Evolutionary conservation across 2,797 vertebrate genomes (phyloP), one percentile per base, ranked within the genome.

Genomic region (Amazonetta brasiliensis): DNA sequence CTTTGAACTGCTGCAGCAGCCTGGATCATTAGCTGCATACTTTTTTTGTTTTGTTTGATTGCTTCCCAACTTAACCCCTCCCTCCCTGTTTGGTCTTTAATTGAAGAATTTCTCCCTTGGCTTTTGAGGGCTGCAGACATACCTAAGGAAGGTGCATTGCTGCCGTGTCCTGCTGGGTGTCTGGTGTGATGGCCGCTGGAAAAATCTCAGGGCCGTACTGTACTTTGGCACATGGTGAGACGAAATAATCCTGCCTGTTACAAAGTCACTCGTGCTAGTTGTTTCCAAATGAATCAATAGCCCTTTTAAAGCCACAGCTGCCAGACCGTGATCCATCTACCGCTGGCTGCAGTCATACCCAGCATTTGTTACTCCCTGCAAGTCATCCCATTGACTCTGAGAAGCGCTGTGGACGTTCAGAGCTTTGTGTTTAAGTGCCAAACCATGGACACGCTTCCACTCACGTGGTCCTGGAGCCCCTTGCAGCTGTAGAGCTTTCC

Each of bases 211-310:
- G 64, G 80, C 90, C 88, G 64, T 89, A 87, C 75, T 30, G 68
- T 74, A 78, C 22, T 9, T 89, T 87, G 74, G 55, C 60, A 71
- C 72, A 84, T 23, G 68, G 44, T 59, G 78, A 90, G 68, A 71
- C 64, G 62, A 64, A 94, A 84, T 82, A 93, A 89, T 90, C 84
- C 88, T 75, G 48, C 69, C 77, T 87, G 71, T 62, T 94, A 82
- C 71, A 64, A 82, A 84, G 85, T 90, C 74, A 67, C 67, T 91
- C 77, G 18, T 71, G 83, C 87, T 91, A 87, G 90, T 82, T 92
- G 87, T 92, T 96, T 93, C 85, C 92, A 73, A 89, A 95, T 94
- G 92, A 91, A 87, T 90, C 93, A 94, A 94, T 93, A 89, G 90
- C 44, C 60, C 77, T 88, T 94, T 92, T 77, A 88, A 92, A 92